Evolutionary conservation across 2,888 invertebrate species (phyloP).

Genomic region (Cactoblastis cactorum): DNA sequence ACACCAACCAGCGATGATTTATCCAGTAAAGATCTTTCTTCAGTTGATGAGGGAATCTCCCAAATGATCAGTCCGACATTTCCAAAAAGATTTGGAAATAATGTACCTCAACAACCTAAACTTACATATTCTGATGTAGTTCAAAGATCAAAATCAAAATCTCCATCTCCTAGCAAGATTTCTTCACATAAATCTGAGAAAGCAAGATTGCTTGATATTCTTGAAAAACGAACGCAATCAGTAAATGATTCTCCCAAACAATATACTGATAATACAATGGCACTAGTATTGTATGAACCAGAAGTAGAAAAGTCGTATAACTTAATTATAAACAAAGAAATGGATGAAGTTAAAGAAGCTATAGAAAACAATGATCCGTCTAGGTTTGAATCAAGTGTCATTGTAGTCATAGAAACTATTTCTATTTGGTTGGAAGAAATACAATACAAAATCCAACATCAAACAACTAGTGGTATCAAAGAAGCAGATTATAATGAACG

Average conservation of each 20-base stretch:
- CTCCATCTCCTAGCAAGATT: constrained; percentile 67
- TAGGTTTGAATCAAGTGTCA: constrained; percentile 83
- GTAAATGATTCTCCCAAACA: constrained; percentile 43
- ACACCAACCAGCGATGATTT: constrained; percentile 69
- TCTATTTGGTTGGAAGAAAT: constrained; percentile 92
- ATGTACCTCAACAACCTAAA: constrained; percentile 34
- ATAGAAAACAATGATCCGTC: constrained; percentile 77
- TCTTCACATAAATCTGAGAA: constrained; percentile 52
- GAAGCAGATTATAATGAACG: constrained; percentile 48
- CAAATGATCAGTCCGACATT: constrained; percentile 52
- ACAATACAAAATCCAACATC: constrained; percentile 84
- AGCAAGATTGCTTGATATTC: constrained; percentile 51
- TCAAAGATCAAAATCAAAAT: constrained; percentile 71
- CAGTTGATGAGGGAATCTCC: constrained; percentile 71
- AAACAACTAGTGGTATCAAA: constrained; percentile 43
- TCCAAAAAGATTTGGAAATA: constrained; percentile 32
- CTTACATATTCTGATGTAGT: constrained; percentile 72
- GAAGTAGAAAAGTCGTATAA: constrained; percentile 66
- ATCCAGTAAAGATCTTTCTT: constrained; percentile 59
- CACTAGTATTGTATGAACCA: constrained; percentile 58
- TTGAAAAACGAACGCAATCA: constrained; percentile 62
- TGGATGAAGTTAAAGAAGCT: constrained; percentile 79
- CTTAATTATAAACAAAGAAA: constrained; percentile 79
- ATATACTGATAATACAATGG: constrained; percentile 48
- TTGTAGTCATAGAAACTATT: constrained; percentile 88